phyloP scores from a whole-genome alignment of 2,113 vertebrate species.

The Percopsis transmontana region DNA sequence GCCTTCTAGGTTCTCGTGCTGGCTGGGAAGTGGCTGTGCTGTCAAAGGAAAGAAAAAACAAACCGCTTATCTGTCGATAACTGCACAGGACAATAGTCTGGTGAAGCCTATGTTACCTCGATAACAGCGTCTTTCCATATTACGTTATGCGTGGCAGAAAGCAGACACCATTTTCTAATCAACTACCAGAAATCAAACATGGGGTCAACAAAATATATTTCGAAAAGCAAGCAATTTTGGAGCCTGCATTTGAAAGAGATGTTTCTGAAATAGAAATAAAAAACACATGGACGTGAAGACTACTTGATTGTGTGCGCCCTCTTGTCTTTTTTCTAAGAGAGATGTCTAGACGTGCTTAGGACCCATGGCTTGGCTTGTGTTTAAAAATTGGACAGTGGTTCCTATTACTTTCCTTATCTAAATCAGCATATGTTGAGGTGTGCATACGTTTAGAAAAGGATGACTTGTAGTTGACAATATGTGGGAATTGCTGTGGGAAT shows the following conservation, averaged over 20 bases:
- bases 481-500: slow-evolving; percentile 3
- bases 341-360: background rate
- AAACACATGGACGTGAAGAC: background rate
- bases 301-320: background rate
- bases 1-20: slow-evolving; percentile 41
- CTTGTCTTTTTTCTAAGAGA: background rate
- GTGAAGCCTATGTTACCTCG: slow-evolving; percentile 24
- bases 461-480: slow-evolving; percentile 18
- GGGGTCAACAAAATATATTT: background rate
- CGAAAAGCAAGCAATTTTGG: background rate
- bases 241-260: no score
- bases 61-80: slow-evolving; percentile 46
- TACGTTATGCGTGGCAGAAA: slow-evolving; percentile 36
- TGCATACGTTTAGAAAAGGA: slow-evolving; percentile 18
- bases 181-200: slow-evolving; percentile 14
- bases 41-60: slow-evolving; percentile 64
- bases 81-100: slow-evolving; percentile 25
- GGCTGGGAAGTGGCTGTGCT: slow-evolving; percentile 32
- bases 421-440: slow-evolving; percentile 34
- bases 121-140: slow-evolving; percentile 14
- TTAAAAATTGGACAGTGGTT: slow-evolving; percentile 6
- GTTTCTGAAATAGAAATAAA: background rate
- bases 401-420: slow-evolving; percentile 40
- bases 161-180: slow-evolving; percentile 15
- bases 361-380: slow-evolving; percentile 5